These are phyloP conservation scores for Trinorchestia longiramus DNA, from an alignment of 1,140 invertebrate species.

Conservation along the genomic window DNA sequence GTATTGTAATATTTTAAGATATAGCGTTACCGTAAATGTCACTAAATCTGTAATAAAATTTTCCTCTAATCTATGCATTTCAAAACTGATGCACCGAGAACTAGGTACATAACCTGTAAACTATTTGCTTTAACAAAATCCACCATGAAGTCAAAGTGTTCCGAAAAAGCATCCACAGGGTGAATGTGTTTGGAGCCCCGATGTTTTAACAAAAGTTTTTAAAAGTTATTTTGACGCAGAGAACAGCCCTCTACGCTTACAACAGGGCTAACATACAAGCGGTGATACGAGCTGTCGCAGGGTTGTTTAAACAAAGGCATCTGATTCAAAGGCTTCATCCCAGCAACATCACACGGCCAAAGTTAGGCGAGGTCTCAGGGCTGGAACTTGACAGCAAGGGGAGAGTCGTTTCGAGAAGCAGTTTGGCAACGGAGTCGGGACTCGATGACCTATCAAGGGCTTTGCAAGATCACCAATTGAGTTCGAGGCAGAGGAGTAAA, in stretches of 20 bases:
- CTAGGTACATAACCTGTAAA: neutral
- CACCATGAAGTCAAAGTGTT: too few relatives aligned
- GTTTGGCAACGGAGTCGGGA: slow-evolving; percentile 23
- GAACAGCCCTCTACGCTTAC: neutral
- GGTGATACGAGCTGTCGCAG: neutral
- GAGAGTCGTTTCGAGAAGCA: slow-evolving; percentile 35
- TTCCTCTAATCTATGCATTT: too few relatives aligned
- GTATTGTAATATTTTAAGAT: too few relatives aligned
- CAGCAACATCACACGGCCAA: slow-evolving; percentile 30
- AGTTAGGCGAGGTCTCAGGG: neutral
- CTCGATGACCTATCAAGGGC: slow-evolving; percentile 50
- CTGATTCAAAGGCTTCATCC: slow-evolving; percentile 32
- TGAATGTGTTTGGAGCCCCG: neutral
- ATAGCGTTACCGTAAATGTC: too few relatives aligned
- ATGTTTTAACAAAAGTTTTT: neutral
- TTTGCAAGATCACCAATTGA: slow-evolving; percentile 53
- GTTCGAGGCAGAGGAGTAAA: slow-evolving; percentile 45
- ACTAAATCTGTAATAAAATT: too few relatives aligned
- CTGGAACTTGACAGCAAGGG: neutral
- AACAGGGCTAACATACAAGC: neutral
- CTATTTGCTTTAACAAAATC: neutral
- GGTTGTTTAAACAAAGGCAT: slow-evolving; percentile 42
- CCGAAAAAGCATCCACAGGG: neutral
- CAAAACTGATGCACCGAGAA: neutral
- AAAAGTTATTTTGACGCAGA: neutral